phyloP scores from a whole-genome alignment of 2,113 vertebrate genomes.

The Poecilia latipinna region DNA sequence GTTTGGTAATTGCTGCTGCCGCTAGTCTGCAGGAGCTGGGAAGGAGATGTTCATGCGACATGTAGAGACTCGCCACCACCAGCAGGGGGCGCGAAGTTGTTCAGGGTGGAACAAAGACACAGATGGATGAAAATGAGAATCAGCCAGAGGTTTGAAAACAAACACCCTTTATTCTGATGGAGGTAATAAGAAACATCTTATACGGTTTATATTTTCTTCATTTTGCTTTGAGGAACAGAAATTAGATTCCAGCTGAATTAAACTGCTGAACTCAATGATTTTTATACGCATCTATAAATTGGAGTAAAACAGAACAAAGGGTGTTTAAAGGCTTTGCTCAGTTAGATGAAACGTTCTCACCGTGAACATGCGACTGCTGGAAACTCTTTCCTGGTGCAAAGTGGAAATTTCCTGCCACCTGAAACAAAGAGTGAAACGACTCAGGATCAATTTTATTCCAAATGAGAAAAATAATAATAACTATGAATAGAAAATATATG shows the following conservation, averaged over 20 bases:
- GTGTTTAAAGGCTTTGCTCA: conserved; percentile 21
- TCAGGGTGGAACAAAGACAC: neutral
- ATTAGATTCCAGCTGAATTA: neutral
- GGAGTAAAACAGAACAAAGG: neutral
- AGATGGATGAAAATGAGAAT: neutral
- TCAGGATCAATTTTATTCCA: neutral
- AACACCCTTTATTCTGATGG: conserved; percentile 16
- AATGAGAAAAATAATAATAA: neutral
- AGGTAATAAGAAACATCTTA: no score
- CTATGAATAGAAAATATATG: neutral
- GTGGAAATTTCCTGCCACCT: conserved; percentile 99
- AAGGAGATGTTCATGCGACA: no score
- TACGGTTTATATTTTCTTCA: neutral
- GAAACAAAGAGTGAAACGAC: neutral
- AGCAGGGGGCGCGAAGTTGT: no score
- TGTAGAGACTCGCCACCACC: no score
- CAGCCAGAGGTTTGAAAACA: conserved; percentile 35
- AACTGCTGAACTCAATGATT: neutral
- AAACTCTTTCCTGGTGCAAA: conserved; percentile 99
- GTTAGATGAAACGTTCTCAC: conserved; percentile 75
- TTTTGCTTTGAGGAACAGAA: neutral
- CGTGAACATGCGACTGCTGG: conserved; percentile 97
- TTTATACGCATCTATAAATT: neutral
- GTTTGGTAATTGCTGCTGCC: no score
- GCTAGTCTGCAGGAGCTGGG: no score